These are phyloP conservation scores for Brevipalpus yothersi DNA, from an alignment of 1,140 invertebrate genomes.

Conservation along the genomic window DNA sequence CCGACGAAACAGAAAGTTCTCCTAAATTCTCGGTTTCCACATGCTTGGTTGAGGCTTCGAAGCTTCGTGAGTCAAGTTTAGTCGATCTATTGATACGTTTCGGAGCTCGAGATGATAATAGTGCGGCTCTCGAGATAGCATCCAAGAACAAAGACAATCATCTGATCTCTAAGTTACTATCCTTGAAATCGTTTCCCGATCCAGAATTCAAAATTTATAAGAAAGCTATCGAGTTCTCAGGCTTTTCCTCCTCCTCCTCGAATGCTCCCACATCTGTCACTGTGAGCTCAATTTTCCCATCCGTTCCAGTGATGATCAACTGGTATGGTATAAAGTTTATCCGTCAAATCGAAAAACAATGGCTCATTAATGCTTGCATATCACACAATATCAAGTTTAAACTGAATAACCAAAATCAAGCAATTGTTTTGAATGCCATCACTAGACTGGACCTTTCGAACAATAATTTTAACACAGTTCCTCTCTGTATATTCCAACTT, in stretches of 20 bases:
- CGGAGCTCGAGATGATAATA: conserved; percentile 62
- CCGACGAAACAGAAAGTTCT: neutral
- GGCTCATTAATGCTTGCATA: conserved; percentile 54
- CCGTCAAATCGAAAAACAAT: conserved; percentile 33
- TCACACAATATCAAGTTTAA: conserved; percentile 54
- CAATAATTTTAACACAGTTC: conserved; percentile 56
- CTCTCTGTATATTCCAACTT: conserved; percentile 54
- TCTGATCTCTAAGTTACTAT: conserved; percentile 42
- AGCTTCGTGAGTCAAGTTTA: conserved; percentile 33
- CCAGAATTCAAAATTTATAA: conserved; percentile 63
- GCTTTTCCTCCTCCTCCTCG: conserved; percentile 10
- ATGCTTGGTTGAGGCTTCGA: conserved; percentile 34
- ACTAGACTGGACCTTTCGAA: conserved; percentile 80
- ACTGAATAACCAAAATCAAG: neutral
- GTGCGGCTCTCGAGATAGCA: conserved; percentile 22
- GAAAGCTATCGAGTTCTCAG: conserved; percentile 34
- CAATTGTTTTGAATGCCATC: conserved; percentile 43
- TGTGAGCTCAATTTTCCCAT: conserved; percentile 43
- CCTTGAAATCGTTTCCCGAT: conserved; percentile 44
- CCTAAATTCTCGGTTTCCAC: neutral
- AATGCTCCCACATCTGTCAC: conserved; percentile 9
- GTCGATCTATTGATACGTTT: conserved; percentile 49
- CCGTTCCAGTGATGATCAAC: conserved; percentile 66
- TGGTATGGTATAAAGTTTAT: conserved; percentile 53
- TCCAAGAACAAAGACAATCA: conserved; percentile 31